A percentile compares a stretch with the other conserved stretches of the same genome.
Conservation (phyloP, 1,140 invertebrate species). For the Calephelis nemesis region DNA sequence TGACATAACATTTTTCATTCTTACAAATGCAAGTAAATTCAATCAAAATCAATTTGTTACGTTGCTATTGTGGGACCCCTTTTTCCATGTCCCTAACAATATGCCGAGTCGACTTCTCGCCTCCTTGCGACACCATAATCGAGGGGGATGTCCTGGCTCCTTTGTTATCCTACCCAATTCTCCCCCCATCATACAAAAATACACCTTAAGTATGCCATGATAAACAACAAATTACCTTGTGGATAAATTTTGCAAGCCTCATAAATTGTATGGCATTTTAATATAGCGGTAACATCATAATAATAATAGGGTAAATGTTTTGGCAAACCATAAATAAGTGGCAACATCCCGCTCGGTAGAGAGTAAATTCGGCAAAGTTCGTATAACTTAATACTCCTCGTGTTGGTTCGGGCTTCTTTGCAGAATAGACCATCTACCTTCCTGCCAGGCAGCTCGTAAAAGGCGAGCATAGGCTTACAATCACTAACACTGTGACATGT, state of each 20-base stretch:
- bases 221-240: conserved; percentile 30
- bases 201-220: conserved; percentile 14
- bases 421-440: too few relatives aligned
- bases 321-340: conserved; percentile 76
- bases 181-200: conserved; percentile 24
- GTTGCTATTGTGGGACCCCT: conserved; percentile 57
- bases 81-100: conserved; percentile 56
- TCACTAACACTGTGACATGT: too few relatives aligned
- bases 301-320: conserved; percentile 78
- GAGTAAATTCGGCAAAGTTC: conserved; percentile 29
- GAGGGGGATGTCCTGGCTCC: conserved; percentile 58
- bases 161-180: conserved; percentile 64
- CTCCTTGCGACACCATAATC: conserved; percentile 59
- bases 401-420: too few relatives aligned
- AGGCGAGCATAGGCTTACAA: too few relatives aligned
- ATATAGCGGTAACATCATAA: conserved; percentile 75
- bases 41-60: conserved; percentile 72
- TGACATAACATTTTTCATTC: conserved; percentile 10
- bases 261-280: conserved; percentile 77
- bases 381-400: background rate
- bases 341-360: conserved; percentile 48
- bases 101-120: conserved; percentile 73
- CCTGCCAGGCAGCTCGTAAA: too few relatives aligned
- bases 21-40: conserved; percentile 48
- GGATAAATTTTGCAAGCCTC: conserved; percentile 54